Evolutionary conservation across 2,797 vertebrate species (phyloP), one percentile per base, ranked within the genome.

Genomic region (Periophthalmus magnuspinnatus): DNA sequence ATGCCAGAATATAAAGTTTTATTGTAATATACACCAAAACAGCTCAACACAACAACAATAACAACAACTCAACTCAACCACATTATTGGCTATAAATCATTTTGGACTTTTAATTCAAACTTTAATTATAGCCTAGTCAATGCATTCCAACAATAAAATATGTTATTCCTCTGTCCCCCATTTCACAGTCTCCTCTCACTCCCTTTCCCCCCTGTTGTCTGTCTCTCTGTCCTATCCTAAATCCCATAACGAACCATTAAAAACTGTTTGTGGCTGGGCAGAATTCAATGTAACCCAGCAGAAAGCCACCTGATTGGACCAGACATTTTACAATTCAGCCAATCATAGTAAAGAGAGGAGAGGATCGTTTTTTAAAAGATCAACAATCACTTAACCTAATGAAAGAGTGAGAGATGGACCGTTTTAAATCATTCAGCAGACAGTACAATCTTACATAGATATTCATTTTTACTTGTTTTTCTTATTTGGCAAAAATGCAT

Each of bases 381-480:
- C 58, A 60, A 60, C 58, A 60, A 36, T 60, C 58, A 60, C 58
- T 60, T 60, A 60, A 60, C 58, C 58, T 60, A 60, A 60, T 60
- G 33, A 60, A 60, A 19, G 17, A 60, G 58, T 60, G 58, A 60
- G 9, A 32, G 33, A 60, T 59, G 59, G 34, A 41, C 36, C 32
- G 36, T 60, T n/a, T 19, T 36, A 60, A 60, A 34, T 60, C 58
- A 58, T 1, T 58, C 16, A 58, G 14, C 22, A 28, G 22, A 56
- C 10, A 56, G 11, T 6, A 6, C 54, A 14, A 11, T 22, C 56
- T 58, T 58, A 58, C 14, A 32, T 24, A 32, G 32, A 16, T 58
- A 28, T 28, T 45, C 13, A 6, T 58, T 28, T 58, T 33, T 16
- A 45, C 13, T 32, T 58, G 13, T 33, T 32, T 32, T 32, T 32